These are phyloP conservation scores for Manacus vitellinus DNA, from an alignment of 2,113 vertebrate genomes.

Conservation along the genomic window DNA sequence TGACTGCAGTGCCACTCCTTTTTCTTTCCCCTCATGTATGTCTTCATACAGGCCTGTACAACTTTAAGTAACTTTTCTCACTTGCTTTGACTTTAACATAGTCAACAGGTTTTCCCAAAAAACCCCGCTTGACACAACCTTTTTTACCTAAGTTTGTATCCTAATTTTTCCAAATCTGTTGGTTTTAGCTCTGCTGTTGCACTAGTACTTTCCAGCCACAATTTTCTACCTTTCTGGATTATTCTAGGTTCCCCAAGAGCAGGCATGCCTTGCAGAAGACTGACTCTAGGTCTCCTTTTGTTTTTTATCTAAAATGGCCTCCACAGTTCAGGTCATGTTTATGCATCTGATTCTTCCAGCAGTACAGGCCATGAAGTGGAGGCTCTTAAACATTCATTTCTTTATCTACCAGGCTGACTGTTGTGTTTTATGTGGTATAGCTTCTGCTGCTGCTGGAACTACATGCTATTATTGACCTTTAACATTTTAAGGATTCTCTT, in stretches of 20 bases:
- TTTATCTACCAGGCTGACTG: not conserved
- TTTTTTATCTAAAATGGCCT: not conserved
- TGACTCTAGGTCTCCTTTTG: not conserved
- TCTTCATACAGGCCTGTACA: not conserved
- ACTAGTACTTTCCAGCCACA: not conserved
- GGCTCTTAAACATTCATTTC: not conserved
- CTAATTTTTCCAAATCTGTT: not conserved
- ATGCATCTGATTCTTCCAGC: not conserved
- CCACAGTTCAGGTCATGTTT: not conserved
- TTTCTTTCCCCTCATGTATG: not conserved
- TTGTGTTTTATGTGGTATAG: not conserved
- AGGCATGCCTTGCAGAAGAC: not conserved
- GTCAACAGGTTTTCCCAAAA: not conserved
- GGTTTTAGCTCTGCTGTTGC: not conserved
- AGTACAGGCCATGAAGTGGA: not conserved
- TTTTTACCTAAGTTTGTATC: not conserved
- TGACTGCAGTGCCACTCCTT: not conserved
- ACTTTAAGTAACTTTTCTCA: not conserved
- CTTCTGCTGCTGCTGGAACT: not conserved
- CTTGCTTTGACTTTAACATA: not conserved
- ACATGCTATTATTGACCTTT: not conserved
- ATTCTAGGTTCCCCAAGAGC: not conserved
- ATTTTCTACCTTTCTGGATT: not conserved
- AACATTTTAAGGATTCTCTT: not conserved
- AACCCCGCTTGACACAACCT: not conserved